These are phyloP conservation scores for Calcarius lapponicus DNA, from an alignment of 2,797 vertebrate species.

Conservation along the genomic window DNA sequence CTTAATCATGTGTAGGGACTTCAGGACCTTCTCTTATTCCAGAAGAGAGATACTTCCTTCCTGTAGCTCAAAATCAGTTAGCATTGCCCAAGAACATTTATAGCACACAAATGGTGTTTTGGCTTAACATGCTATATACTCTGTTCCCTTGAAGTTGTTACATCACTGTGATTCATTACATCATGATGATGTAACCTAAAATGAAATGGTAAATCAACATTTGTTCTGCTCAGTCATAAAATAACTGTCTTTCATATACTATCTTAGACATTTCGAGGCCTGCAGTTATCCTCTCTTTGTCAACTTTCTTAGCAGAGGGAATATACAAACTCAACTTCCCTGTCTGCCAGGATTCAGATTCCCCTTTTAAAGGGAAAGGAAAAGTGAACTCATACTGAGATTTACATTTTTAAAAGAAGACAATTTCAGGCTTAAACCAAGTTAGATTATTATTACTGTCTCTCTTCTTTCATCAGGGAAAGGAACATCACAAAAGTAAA, in stretches of 20 bases:
- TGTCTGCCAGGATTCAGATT: neutral
- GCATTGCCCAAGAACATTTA: neutral
- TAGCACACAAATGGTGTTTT: neutral
- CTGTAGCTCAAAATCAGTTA: neutral
- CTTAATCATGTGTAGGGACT: slow-evolving; percentile 19
- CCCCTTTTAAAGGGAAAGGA: neutral
- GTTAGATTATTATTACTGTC: neutral
- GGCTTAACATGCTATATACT: neutral
- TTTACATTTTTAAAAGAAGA: neutral
- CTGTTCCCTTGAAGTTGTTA: neutral
- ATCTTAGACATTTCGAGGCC: neutral
- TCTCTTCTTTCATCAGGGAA: neutral
- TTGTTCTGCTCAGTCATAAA: neutral
- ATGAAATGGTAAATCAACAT: neutral
- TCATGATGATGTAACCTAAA: neutral
- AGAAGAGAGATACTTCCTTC: neutral
- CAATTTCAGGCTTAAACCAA: neutral
- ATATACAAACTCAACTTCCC: neutral
- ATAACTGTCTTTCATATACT: neutral
- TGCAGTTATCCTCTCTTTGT: neutral
- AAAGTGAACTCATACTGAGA: neutral
- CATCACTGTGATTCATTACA: neutral
- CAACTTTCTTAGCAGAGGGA: neutral
- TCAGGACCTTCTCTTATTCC: neutral
- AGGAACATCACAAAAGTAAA: neutral